Base-by-base conservation (phyloP, 2,113 vertebrate genomes). In the Alouatta palliata region DNA sequence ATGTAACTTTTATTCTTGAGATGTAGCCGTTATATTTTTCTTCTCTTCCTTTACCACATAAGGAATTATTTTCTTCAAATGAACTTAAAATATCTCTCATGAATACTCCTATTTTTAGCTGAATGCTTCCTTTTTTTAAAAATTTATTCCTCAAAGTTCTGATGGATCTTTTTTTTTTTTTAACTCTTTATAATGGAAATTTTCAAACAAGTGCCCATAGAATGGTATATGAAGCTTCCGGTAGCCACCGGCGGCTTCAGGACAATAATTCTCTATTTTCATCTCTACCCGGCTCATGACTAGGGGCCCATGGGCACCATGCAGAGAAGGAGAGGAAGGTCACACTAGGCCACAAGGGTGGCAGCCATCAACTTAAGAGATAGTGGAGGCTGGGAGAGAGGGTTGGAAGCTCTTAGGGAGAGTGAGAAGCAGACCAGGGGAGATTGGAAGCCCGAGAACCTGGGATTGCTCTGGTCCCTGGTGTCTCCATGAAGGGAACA, bases 31-130 rank as follows among this genome's bases (percentile, higher is more conserved):
- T 95, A 79, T 92, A 54, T 81, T 94, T 90, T 95, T 85, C 54
- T 91, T 47, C 30, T 90, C 52, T 89, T n/a, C 79, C 21, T 93
- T 95, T 23, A 64, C 77, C 92, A 85, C 56, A 73, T 87, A 96
- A 97, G 95, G 90, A 95, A 88, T 97, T 97, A 91, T 95, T 97
- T 94, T 87, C 93, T 96, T 91, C 85, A 96, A 64, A 80, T 79
- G 91, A 94, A 95, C 93, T 97, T 96, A 94, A 95, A 95, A 91
- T 97, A 88, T 94, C 95, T 94, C 91, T 95, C 52, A 83, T 81
- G 81, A 95, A 96, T 95, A 96, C 70, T 79, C 52, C 95, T 97
- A 96, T 97, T 97, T 98, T 97, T 97, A 97, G 94, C 87, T 64
- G 66, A 87, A 70, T 93, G 70, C 81, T 93, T 97, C 49, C 95